These are phyloP conservation scores for Meriones unguiculatus DNA, from an alignment of 2,113 vertebrate genomes.

Conservation along the genomic window DNA sequence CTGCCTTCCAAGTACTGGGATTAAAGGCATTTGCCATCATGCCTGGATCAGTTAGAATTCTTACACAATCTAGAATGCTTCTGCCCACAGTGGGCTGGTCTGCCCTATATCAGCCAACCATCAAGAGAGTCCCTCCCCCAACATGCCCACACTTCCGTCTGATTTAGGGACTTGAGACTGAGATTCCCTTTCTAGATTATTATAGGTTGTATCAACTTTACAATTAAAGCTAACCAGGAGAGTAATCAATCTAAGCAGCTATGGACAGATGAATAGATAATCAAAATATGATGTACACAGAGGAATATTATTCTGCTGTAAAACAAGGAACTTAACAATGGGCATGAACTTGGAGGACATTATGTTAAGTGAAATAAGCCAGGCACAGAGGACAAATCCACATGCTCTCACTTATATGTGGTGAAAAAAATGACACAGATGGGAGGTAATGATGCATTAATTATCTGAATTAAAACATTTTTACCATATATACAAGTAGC, in stretches of 20 bases:
- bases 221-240: not conserved
- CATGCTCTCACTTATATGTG: not conserved
- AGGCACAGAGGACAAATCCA: not conserved
- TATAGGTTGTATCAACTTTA: not conserved
- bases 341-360: not conserved
- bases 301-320: not conserved
- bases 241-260: not conserved
- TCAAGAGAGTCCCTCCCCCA: not conserved
- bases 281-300: not conserved
- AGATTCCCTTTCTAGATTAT: not conserved
- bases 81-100: not conserved
- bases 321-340: not conserved
- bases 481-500: not conserved
- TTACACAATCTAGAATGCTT: not conserved
- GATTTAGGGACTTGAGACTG: not conserved
- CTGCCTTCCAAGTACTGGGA: not conserved
- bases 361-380: not conserved
- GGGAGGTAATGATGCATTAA: not conserved
- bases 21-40: not conserved
- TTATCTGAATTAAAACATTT: not conserved
- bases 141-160: not conserved
- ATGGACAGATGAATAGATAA: not conserved
- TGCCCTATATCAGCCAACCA: not conserved
- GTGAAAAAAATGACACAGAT: not conserved
- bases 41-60: not conserved